These are phyloP conservation scores for Urocyon cinereoargenteus DNA, from an alignment of 2,797 vertebrate genomes.

Conservation along the genomic window DNA sequence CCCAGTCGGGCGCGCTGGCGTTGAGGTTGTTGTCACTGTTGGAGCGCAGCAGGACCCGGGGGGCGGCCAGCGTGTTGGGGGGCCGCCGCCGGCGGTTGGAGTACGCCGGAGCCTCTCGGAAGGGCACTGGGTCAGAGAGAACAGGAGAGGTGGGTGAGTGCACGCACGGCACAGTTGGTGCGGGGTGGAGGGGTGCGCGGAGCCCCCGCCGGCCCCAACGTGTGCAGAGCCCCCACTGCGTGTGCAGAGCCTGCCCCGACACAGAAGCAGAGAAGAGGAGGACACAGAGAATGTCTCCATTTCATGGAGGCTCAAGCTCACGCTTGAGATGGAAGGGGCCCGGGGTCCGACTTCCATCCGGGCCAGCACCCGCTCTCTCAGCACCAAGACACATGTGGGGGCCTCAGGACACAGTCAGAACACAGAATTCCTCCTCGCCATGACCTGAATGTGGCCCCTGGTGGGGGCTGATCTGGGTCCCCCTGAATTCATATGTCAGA, in stretches of 20 bases:
- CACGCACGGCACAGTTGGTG: rapidly evolving
- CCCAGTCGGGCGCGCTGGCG: constrained; percentile 89
- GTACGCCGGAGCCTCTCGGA: constrained; percentile 96
- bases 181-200: background rate
- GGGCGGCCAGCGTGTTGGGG: constrained; percentile 92
- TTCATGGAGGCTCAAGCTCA: background rate
- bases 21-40: constrained; percentile 97
- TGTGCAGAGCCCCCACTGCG: rapidly evolving
- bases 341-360: background rate
- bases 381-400: background rate
- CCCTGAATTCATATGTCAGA: rapidly evolving
- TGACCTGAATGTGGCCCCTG: rapidly evolving
- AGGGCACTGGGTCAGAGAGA: constrained; percentile 92
- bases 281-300: rapidly evolving
- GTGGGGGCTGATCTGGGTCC: rapidly evolving
- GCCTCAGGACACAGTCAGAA: background rate
- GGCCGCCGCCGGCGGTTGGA: constrained; percentile 93
- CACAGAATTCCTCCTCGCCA: background rate
- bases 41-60: constrained; percentile 95
- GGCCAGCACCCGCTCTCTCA: background rate
- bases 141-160: constrained; percentile 16
- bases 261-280: background rate
- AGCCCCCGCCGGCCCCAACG: no score
- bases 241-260: background rate
- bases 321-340: constrained; percentile 33